A percentile compares a stretch with the other conserved stretches of the same genome.
phyloP scores from a whole-genome alignment of 2,113 vertebrate genomes.

The Eleginops maclovinus region DNA sequence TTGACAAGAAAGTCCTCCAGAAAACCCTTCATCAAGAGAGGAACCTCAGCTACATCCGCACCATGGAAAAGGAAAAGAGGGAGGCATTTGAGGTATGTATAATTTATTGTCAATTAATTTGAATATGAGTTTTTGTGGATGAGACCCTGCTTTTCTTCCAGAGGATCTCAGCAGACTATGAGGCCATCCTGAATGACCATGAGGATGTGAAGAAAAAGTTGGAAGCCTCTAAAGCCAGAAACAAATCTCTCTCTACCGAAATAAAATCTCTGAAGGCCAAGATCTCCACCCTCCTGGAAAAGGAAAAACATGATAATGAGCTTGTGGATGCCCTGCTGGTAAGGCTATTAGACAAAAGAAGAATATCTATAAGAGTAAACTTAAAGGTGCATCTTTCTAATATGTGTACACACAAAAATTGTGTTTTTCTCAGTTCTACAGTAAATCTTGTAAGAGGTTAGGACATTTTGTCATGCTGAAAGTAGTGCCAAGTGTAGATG shows the following conservation, averaged over 20 bases:
- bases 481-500: too few relatives aligned
- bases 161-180: slow-evolving; percentile 85
- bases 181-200: slow-evolving; percentile 84
- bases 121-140: background rate
- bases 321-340: slow-evolving; percentile 91
- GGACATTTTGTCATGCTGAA: too few relatives aligned
- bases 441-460: too few relatives aligned
- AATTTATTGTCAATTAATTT: background rate
- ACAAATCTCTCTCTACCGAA: slow-evolving; percentile 85
- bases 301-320: slow-evolving; percentile 91
- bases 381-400: background rate
- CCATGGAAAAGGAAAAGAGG: slow-evolving; percentile 89
- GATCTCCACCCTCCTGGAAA: slow-evolving; percentile 88
- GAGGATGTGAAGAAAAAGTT: slow-evolving; percentile 87
- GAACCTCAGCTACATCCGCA: slow-evolving; percentile 87
- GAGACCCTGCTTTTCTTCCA: background rate
- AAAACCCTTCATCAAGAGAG: slow-evolving; percentile 85
- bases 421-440: too few relatives aligned
- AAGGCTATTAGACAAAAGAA: slow-evolving; percentile 28
- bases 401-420: background rate
- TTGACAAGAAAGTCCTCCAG: slow-evolving; percentile 58
- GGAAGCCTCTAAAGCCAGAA: slow-evolving; percentile 87
- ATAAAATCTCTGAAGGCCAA: slow-evolving; percentile 88
- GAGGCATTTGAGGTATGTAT: slow-evolving; percentile 87
- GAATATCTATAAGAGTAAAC: background rate